A percentile compares a stretch with the other conserved stretches of the same genome.
Conservation (phyloP, 2,888 invertebrate species). For the Synergus itoensis region DNA sequence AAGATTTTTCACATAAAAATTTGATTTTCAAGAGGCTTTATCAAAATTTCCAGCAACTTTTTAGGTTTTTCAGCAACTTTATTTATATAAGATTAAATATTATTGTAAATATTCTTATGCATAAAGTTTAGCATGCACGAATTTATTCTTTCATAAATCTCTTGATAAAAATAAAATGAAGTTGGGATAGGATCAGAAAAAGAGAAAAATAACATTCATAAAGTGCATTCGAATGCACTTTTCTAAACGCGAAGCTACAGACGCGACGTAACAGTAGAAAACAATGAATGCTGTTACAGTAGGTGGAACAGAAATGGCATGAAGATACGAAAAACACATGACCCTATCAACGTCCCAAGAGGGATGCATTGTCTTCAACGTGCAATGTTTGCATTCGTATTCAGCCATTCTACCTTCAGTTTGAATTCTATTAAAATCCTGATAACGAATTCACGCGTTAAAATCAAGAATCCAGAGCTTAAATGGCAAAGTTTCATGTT, state of each 20-base stretch:
- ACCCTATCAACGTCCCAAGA: not conserved
- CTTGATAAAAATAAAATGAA: not conserved
- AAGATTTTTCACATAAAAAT: no score
- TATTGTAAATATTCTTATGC: no score
- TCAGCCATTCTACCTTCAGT: not conserved
- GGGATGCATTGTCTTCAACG: not conserved
- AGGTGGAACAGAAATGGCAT: not conserved
- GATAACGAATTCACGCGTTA: not conserved
- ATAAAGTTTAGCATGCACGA: no score
- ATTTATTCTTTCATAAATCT: not conserved
- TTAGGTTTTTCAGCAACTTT: no score
- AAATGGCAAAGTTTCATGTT: not conserved
- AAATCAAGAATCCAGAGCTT: not conserved
- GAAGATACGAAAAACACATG: not conserved
- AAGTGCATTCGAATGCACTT: not conserved
- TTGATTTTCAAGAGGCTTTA: no score
- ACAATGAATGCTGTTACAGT: not conserved
- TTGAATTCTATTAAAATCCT: not conserved
- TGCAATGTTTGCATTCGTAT: not conserved
- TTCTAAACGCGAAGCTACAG: not conserved
- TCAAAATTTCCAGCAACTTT: no score
- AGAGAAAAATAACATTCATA: not conserved
- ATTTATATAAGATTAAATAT: no score
- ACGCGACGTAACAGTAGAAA: not conserved
- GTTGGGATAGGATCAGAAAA: not conserved